Evolutionary conservation across 2,888 invertebrate species (phyloP).

Genomic region (Chirona hameri): DNA sequence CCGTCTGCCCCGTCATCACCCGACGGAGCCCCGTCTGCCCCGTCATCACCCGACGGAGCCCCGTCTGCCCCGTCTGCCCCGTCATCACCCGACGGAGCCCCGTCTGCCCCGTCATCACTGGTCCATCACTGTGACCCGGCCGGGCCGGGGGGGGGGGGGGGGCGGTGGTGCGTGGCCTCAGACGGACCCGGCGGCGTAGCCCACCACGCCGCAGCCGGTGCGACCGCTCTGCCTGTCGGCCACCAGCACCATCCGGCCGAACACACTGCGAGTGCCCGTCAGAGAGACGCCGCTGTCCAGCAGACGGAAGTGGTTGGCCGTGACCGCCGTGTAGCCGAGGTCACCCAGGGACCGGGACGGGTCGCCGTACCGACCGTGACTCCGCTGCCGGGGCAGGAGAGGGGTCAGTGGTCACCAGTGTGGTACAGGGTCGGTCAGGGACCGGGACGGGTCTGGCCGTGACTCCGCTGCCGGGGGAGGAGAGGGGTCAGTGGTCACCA

Average conservation of each 20-base stretch:
- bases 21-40: too few relatives aligned
- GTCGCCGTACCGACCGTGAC: neutral
- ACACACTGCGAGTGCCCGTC: neutral
- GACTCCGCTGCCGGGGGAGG: neutral
- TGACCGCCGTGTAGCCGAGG: neutral
- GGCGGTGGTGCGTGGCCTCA: too few relatives aligned
- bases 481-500: neutral
- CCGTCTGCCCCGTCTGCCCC: too few relatives aligned
- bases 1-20: too few relatives aligned
- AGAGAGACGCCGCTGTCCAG: neutral
- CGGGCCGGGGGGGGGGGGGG: too few relatives aligned
- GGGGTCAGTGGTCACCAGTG: neutral
- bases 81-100: too few relatives aligned
- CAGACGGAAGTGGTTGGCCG: neutral
- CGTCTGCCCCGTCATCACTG: too few relatives aligned
- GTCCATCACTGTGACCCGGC: too few relatives aligned
- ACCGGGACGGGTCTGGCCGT: slow-evolving; percentile 2
- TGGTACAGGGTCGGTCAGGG: neutral
- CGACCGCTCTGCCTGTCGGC: neutral
- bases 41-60: too few relatives aligned
- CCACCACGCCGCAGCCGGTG: neutral
- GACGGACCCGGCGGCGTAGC: neutral
- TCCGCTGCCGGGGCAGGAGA: neutral
- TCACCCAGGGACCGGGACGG: neutral
- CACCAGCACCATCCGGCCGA: neutral